These are phyloP conservation scores for Calcarius lapponicus DNA, from an alignment of 2,797 vertebrate species.

Conservation along the genomic window DNA sequence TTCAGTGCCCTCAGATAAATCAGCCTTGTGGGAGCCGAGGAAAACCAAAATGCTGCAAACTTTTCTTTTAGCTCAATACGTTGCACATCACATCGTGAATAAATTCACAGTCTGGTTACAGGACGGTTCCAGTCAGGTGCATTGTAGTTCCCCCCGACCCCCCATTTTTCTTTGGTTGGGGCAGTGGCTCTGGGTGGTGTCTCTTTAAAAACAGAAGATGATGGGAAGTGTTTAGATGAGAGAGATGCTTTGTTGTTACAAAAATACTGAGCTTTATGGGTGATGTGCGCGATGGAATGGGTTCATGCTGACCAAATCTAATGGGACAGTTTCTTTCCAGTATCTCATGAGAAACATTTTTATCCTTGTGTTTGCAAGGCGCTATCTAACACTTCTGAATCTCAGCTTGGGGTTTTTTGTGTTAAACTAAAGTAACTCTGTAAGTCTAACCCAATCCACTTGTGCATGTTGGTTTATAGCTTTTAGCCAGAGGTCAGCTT, in stretches of 20 bases:
- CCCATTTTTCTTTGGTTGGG: fast-evolving
- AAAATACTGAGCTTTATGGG: fast-evolving
- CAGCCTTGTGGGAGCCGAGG: fast-evolving
- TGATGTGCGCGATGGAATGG: neutral
- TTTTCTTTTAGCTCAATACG: fast-evolving
- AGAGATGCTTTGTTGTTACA: neutral
- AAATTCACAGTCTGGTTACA: fast-evolving
- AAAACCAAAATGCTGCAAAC: fast-evolving
- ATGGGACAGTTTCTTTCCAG: neutral
- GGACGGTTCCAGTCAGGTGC: fast-evolving
- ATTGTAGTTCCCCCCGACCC: fast-evolving
- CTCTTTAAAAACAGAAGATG: neutral
- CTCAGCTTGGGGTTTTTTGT: fast-evolving
- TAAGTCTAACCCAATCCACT: neutral
- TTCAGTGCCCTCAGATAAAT: fast-evolving
- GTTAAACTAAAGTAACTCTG: neutral
- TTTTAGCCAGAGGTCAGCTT: neutral
- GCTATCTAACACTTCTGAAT: fast-evolving
- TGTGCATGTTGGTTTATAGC: neutral
- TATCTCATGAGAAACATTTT: neutral
- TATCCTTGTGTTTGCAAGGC: neutral
- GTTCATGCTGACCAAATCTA: neutral
- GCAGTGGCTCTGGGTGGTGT: neutral
- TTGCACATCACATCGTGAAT: fast-evolving
- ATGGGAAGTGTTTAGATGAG: neutral